Evolutionary conservation across 1,140 invertebrate species (phyloP), one percentile per base, ranked within the genome.

Genomic region (Drosophila fuyamai): DNA sequence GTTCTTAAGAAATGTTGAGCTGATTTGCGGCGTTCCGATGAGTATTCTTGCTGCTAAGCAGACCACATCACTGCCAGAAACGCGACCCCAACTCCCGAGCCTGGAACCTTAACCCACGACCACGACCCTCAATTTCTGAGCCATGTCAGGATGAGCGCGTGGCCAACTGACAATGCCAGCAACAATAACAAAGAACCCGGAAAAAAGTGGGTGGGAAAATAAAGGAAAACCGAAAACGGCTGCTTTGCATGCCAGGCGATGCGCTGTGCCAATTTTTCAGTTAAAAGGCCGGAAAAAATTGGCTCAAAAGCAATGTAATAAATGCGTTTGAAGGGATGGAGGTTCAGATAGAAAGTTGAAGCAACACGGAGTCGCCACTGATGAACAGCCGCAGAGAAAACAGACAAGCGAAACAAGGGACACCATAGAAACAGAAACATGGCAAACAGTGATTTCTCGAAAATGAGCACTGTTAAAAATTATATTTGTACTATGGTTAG

Each of bases 191-290:
- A 46, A 1, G 36, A 14, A 35, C 5, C 14, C 32, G 23, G 23
- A 43, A 29, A 35, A 57, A 27, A 38, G 43, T 23, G 53, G 38
- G 35, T 16, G 9, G 23, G 32, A 63, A 47, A 59, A 75, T 41
- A 59, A 44, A 53, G 47, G 27, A 61, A 79, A 79, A 41, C 50
- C 50, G 47, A 61, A 88, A 86, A 86, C 86, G 79, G 62, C 85
- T 88, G 83, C 79, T 86, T 86, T 86, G 83, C 83, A 86, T 86
- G 83, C 79, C 79, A 76, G 71, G 79, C 83, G 79, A 75, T 70
- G 67, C 76, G 81, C 62, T 79, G 80, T 86, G 83, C 83, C 83
- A 86, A 86, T 86, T 86, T 86, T 86, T 88, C 83, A 86, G 83
- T 86, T 88, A 86, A 86, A 88, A 83, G 79, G 79, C 71, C 71